Conservation (phyloP, 2,797 vertebrate genomes). For the Fundulus diaphanus region DNA sequence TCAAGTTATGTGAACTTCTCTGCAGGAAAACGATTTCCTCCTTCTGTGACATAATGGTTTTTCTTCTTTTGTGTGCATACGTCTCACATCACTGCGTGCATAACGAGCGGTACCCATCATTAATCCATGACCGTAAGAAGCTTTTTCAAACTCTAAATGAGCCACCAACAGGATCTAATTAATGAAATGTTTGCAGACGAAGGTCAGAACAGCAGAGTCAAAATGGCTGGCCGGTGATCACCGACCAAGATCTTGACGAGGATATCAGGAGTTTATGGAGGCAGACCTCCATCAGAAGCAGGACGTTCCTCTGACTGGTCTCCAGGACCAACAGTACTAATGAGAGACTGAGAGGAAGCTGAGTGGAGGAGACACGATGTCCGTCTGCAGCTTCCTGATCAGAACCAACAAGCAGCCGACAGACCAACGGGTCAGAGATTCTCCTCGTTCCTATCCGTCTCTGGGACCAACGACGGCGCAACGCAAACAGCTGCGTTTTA, state of each 20-base stretch:
- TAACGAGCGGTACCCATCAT: not conserved
- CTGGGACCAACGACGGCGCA: not conserved
- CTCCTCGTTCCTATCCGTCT: not conserved
- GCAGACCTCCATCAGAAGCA: not conserved
- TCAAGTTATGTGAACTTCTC: not conserved
- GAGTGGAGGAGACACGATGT: not conserved
- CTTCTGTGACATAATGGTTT: not conserved
- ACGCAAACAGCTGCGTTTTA: not conserved
- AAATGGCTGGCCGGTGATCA: not conserved
- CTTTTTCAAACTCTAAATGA: too few relatives aligned
- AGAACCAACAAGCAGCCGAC: conserved; percentile 2
- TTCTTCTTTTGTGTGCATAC: not conserved
- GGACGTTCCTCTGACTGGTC: not conserved
- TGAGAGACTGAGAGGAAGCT: not conserved
- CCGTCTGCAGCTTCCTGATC: not conserved
- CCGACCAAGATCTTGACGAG: not conserved
- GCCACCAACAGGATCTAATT: not conserved
- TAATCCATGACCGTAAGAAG: too few relatives aligned
- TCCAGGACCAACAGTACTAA: not conserved
- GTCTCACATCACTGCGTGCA: not conserved
- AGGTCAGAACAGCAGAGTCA: not conserved
- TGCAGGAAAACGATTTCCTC: too few relatives aligned
- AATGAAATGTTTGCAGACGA: not conserved
- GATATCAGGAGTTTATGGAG: not conserved
- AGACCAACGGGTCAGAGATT: not conserved